Evolutionary conservation across 2,888 invertebrate species (phyloP), one percentile per base, ranked within the genome.

Genomic region (Platynereis dumerilii): DNA sequence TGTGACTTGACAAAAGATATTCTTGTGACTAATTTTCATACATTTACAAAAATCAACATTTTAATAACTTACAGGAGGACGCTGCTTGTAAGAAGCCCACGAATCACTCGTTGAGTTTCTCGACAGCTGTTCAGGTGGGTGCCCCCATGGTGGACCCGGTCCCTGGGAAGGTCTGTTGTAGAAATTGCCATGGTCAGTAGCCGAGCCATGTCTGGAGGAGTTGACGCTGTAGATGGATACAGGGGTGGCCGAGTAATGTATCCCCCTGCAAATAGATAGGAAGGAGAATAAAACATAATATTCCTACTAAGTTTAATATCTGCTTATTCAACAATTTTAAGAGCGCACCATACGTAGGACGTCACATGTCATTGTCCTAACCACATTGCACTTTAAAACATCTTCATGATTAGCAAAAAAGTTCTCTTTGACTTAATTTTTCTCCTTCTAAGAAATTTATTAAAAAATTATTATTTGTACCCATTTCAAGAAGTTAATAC

Each of bases 151-250:
- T 29, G 22, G 65, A 15, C 44, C 58, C 1, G 61, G 39, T 20
- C 39, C 39, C 20, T 61, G 61, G 1, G 61, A 54, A 2, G 54
- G 53, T 12, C 61, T 22, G 42, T 39, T 39, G 26, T 53, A 28
- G 29, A 53, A 39, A 29, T 61, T 42, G 1, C n/a, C 20, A n/a
- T 39, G 54, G 26, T 48, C 61, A 15, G 61, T 52, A 10, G 61
- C 45, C 24, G 53, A 42, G 1, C 61, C 29, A 10, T 63, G 58
- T 2, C 48, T 24, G 10, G 60, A 58, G 22, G 68, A 65, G 26
- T 62, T 59, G 22, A 65, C 52, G 39, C 68, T 68, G 65, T 65
- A 65, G 17, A 67, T 58, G 29, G 68, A 68, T 34, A 65, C 22
- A 7, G 65, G 68, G 7, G 64, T 68, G 17, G 54, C 28, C n/a